phyloP scores from a whole-genome alignment of 1,140 invertebrate genomes.

The Drosophila subobscura region DNA sequence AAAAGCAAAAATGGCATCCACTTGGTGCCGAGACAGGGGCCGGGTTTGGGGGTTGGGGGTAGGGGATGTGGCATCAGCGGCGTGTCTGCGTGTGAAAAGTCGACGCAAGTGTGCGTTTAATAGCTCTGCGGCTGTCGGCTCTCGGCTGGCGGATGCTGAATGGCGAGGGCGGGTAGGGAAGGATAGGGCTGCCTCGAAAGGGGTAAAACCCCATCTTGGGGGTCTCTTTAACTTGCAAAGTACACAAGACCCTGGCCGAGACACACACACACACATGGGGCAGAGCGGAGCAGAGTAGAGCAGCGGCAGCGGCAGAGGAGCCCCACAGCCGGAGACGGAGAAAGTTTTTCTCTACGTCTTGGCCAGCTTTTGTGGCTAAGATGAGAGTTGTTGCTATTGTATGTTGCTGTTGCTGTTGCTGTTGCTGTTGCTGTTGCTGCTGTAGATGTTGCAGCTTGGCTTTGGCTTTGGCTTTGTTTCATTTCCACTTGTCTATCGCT shows the following conservation, averaged over 20 bases:
- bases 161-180: conserved; percentile 1
- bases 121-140: conserved; percentile 58
- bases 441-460: conserved; percentile 19
- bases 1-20: conserved; percentile 59
- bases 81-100: conserved; percentile 69
- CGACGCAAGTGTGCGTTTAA: conserved; percentile 76
- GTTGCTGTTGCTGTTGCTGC: conserved; percentile 14
- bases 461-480: conserved; percentile 62
- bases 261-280: conserved; percentile 26
- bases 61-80: conserved; percentile 21
- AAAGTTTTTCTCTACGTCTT: conserved; percentile 68
- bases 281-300: conserved; percentile 18
- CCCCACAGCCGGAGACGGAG: conserved; percentile 56
- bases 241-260: conserved; percentile 36
- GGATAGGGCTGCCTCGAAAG: conserved; percentile 15
- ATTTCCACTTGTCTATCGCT: conserved; percentile 72
- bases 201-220: conserved; percentile 45
- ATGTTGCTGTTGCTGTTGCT: conserved; percentile 2
- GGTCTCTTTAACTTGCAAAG: conserved; percentile 72
- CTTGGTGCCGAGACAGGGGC: conserved; percentile 15
- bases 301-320: conserved; percentile 54
- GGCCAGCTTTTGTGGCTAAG: conserved; percentile 47
- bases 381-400: conserved; percentile 27
- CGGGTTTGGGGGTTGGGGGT: not conserved
- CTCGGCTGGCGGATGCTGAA: not conserved